These are phyloP conservation scores for Blera fallax DNA, from an alignment of 2,888 invertebrate genomes.

Conservation along the genomic window DNA sequence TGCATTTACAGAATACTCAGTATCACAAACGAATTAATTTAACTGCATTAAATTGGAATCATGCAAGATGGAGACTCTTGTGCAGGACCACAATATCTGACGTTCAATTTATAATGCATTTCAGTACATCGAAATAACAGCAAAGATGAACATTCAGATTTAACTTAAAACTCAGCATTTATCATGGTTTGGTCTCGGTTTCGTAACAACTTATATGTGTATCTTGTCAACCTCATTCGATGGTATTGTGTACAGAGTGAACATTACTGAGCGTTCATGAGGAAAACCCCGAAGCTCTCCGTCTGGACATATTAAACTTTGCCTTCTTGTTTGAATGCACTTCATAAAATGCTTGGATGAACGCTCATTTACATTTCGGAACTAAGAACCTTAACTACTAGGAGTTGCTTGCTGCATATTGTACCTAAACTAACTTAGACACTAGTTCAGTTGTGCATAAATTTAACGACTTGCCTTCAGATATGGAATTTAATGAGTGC, in stretches of 20 bases:
- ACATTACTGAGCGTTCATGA: neutral
- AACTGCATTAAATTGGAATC: neutral
- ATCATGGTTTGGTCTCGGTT: neutral
- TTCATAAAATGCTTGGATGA: conserved; percentile 21
- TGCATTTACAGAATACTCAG: neutral
- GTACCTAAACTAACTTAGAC: too few species aligned
- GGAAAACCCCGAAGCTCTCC: neutral
- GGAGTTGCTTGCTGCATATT: too few species aligned
- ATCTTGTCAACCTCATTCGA: too few species aligned
- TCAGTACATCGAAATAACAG: neutral
- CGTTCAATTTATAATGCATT: neutral
- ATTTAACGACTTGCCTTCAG: too few species aligned
- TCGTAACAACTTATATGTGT: too few species aligned
- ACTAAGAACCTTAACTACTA: neutral
- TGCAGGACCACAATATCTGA: neutral
- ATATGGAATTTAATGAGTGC: too few species aligned
- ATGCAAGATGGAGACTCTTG: neutral
- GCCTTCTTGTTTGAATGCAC: neutral
- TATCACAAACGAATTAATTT: neutral
- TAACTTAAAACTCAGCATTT: neutral
- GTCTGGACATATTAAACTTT: conserved; percentile 7
- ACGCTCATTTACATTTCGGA: conserved; percentile 8
- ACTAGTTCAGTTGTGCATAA: too few species aligned
- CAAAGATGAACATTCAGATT: neutral
- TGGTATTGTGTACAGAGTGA: neutral